Conservation (phyloP, 2,113 vertebrate genomes). For the Thalassoma bifasciatum region DNA sequence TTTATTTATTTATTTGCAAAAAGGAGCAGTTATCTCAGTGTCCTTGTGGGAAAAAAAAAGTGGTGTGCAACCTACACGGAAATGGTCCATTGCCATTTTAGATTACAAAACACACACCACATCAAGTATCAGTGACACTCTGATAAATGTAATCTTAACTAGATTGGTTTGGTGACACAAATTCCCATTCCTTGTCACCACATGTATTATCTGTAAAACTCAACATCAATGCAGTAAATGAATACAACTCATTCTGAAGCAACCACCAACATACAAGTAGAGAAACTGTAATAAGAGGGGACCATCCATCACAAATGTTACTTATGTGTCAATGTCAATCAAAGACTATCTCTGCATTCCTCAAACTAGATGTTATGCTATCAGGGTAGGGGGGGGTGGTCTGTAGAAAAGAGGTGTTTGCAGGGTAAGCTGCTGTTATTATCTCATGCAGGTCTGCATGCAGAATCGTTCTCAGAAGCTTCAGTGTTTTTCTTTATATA, state of each 20-base stretch:
- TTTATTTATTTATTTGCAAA: too few species aligned
- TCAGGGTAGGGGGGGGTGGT: slow-evolving; percentile 37
- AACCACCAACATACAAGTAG: slow-evolving; percentile 15
- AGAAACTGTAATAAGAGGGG: slow-evolving; percentile 4
- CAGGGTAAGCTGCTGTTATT: slow-evolving; percentile 38
- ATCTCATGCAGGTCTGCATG: slow-evolving; percentile 29
- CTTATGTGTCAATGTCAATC: slow-evolving; percentile 9
- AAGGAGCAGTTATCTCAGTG: too few species aligned
- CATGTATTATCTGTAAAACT: not conserved
- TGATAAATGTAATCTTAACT: not conserved
- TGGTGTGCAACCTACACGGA: too few species aligned
- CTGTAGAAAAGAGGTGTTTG: slow-evolving; percentile 24
- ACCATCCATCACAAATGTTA: slow-evolving; percentile 6
- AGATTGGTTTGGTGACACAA: not conserved
- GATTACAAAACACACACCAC: too few species aligned
- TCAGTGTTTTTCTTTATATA: not conserved
- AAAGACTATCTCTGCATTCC: slow-evolving; percentile 60
- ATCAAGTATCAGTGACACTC: not conserved
- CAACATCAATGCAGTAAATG: not conserved
- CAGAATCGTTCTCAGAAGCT: slow-evolving; percentile 5
- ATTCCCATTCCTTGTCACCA: not conserved
- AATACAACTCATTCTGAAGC: not conserved
- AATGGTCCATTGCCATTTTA: too few species aligned
- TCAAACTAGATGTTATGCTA: slow-evolving; percentile 57
- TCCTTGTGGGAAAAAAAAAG: too few species aligned